Evolutionary conservation across 2,888 invertebrate genomes (phyloP), one percentile per base, ranked within the genome.

Genomic region (Polymixis flavicincta): DNA sequence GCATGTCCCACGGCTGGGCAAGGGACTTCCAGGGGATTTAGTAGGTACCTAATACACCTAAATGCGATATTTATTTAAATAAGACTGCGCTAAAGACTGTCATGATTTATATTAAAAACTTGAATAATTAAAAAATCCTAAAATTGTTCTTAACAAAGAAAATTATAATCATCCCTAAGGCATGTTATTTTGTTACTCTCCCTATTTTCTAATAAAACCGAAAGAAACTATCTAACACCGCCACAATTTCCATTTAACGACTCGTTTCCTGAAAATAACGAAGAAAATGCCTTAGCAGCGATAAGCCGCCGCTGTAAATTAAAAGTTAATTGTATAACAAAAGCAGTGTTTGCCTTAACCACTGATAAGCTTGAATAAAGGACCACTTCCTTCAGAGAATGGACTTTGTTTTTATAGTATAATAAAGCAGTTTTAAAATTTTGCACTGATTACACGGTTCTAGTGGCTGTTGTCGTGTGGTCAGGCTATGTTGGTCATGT

Each of bases 301-400:
- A 91, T 91, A 92, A 90, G 85, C 85, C 85, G 81, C 71, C 79
- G 87, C 85, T 86, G 89, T 92, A 92, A 92, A 93, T 92, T 92
- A 92, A 91, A 93, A 92, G 89, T 92, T 93, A 93, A 93, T 93
- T 92, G 92, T 91, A 89, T 87, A 91, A 93, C 91, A 92, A 92
- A 92, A 88, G 89, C 88, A 45, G 88, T 90, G 91, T 92, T 92
- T 90, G 91, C 89, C 84, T 85, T 89, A 89, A 90, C 89, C 85
- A 85, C 85, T 89, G 91, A 93, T 94, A 93, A 92, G 90, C 85
- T 76, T 67, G 80, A 72, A 84, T 87, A 91, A 89, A 88, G 78
- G 75, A 83, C 87, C 87, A 89, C 89, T 91, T 91, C 87, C 88
- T 89, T 82, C 71, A 78, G 81, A 80, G 82, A 90, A 91, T 86